phyloP scores from a whole-genome alignment of 2,888 invertebrate genomes.

The Uropetala carovei region DNA sequence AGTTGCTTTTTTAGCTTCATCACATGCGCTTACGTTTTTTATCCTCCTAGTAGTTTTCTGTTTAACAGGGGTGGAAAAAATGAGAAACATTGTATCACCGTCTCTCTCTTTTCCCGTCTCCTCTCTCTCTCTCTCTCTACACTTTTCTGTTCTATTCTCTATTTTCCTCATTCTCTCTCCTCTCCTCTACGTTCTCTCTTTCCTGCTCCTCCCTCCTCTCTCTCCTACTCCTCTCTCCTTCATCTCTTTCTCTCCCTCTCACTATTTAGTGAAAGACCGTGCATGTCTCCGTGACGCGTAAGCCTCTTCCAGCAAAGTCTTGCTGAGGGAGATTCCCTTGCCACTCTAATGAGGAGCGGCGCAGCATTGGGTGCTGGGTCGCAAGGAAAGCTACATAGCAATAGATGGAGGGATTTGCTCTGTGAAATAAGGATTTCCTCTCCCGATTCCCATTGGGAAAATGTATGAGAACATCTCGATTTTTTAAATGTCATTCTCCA shows the following conservation, averaged over 20 bases:
- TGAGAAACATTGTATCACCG: not conserved
- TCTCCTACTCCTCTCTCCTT: not conserved
- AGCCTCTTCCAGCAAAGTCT: not conserved
- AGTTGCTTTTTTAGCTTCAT: not conserved
- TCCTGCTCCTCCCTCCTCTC: not conserved
- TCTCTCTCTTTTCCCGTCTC: not conserved
- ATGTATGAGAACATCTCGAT: too few relatives aligned
- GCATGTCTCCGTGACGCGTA: not conserved
- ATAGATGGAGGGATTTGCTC: too few relatives aligned
- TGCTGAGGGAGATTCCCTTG: not conserved
- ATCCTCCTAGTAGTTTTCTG: not conserved
- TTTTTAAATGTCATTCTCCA: too few relatives aligned
- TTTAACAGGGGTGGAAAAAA: slow-evolving; percentile 26
- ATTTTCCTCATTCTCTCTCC: not conserved
- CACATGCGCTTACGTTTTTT: not conserved
- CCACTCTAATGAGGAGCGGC: slow-evolving; percentile 6
- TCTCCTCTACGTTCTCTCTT: too few relatives aligned
- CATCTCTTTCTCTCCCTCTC: too few relatives aligned
- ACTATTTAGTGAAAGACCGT: not conserved
- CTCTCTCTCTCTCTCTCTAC: not conserved
- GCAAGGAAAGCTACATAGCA: not conserved
- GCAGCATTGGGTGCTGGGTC: not conserved
- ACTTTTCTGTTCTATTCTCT: too few relatives aligned
- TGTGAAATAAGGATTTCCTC: too few relatives aligned
- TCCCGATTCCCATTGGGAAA: too few relatives aligned